A percentile compares a stretch with the other conserved stretches of the same genome.
phyloP scores from a whole-genome alignment of 37 sponge, comb jelly and placozoan genomes.

The Aphrocallistes beatrix region DNA sequence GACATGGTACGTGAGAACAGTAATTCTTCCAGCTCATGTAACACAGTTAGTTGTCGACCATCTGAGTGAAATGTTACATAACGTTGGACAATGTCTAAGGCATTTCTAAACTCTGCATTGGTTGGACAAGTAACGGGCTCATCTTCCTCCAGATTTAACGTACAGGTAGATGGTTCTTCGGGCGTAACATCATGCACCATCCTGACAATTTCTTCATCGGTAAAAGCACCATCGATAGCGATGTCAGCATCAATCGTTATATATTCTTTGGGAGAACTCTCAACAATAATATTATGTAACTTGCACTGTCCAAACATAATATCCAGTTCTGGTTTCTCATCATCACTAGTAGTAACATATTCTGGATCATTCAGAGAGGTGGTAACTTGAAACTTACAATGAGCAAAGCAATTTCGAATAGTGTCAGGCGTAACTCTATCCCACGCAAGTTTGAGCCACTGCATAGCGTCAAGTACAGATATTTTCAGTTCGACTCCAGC shows the following conservation, averaged over 20 bases:
- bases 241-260: neutral
- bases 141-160: neutral
- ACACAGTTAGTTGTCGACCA: too few species aligned
- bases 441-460: constrained; percentile 22
- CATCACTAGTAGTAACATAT: too few species aligned
- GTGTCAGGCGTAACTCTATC: constrained; percentile 9
- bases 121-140: neutral
- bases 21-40: too few species aligned
- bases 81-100: neutral
- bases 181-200: too few species aligned
- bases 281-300: neutral
- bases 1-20: too few species aligned
- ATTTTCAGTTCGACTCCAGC: neutral
- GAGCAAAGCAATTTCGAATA: constrained; percentile 23
- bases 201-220: too few species aligned
- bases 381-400: too few species aligned
- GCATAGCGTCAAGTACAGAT: constrained; percentile 18
- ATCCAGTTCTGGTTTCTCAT: neutral
- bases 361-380: too few species aligned
- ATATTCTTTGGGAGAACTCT: neutral
- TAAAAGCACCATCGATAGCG: too few species aligned
- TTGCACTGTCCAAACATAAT: neutral
- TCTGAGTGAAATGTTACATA: neutral
- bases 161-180: neutral
- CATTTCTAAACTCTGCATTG: neutral